Conservation (phyloP, 2,888 invertebrate species). For the Cylloceria caligata region DNA sequence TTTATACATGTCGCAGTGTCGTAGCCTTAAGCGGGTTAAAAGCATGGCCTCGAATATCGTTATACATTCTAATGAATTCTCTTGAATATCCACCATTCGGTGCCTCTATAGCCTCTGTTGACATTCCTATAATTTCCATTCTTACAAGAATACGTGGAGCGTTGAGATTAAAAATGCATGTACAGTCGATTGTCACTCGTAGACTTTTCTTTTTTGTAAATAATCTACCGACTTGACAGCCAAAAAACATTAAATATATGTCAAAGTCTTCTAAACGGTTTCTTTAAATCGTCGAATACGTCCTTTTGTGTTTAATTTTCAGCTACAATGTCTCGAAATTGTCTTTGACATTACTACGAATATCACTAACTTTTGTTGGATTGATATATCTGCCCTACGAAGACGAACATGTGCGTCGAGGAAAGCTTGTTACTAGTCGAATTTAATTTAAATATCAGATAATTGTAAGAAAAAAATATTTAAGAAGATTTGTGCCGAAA, state of each 20-base stretch:
- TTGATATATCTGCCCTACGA: not conserved
- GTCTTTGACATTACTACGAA: not conserved
- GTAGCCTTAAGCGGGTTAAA: slow-evolving; percentile 13
- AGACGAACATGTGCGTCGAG: no score
- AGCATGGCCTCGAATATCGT: slow-evolving; percentile 12
- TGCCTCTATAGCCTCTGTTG: not conserved
- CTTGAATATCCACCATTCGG: not conserved
- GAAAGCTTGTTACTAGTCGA: no score
- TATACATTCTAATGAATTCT: slow-evolving; percentile 3
- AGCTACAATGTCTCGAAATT: not conserved
- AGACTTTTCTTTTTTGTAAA: not conserved
- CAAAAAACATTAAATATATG: not conserved
- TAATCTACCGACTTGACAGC: not conserved
- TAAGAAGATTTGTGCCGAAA: no score
- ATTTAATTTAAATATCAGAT: no score
- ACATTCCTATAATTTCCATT: not conserved
- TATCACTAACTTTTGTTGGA: not conserved
- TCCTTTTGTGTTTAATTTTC: not conserved
- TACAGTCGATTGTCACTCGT: not conserved
- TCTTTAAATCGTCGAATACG: not conserved
- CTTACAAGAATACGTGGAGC: not conserved
- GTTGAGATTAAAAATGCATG: not conserved
- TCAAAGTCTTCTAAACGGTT: not conserved
- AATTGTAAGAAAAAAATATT: no score
- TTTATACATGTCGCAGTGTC: not conserved